Evolutionary conservation across 1,140 invertebrate genomes (phyloP), one percentile per base, ranked within the genome.

Genomic region (Adelges cooleyi): DNA sequence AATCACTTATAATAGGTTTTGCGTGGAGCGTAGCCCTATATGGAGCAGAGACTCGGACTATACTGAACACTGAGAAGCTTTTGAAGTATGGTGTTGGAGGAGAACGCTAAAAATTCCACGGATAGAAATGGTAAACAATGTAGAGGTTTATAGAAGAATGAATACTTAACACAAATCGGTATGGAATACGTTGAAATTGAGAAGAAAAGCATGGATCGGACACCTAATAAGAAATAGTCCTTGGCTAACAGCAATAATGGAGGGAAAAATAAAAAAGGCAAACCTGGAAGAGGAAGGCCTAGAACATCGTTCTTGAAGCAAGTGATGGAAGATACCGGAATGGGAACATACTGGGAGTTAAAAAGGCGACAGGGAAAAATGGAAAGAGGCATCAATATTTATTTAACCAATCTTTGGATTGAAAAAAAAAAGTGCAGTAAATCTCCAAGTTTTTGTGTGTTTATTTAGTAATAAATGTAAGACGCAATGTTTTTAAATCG

Each of bases 41-140:
- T 25, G 29, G 15, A 22, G 22, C 52, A 54, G 22, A 54, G 27
- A 36, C 11, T 20, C 17, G 52, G 52, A 54, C 52, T 10, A 42
- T 38, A 42, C 6, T 38, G 33, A 54, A 54, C 3, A 49, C 42
- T 10, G 66, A 69, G 68, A 70, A 23, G 70, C 69, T n/a, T 69
- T 72, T 50, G 71, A 71, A 20, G 69, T 69, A 69, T 72, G 69
- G 68, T 69, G 68, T 25, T 71, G 69, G 65, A 51, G 68, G 62
- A 66, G 46, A 65, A 71, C 70, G 67, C 29, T 67, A 20, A 65
- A 48, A 33, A 66, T 69, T 29, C 17, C 15, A 5, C 66, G 62
- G 66, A 67, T 53, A 3, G 66, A 52, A 2, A 46, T 23, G 3
- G 42, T 51, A 22, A 66, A 18, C 56, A 69, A 50, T 38, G 44